phyloP scores from a whole-genome alignment of 2,113 vertebrate species.

The Albula glossodonta region DNA sequence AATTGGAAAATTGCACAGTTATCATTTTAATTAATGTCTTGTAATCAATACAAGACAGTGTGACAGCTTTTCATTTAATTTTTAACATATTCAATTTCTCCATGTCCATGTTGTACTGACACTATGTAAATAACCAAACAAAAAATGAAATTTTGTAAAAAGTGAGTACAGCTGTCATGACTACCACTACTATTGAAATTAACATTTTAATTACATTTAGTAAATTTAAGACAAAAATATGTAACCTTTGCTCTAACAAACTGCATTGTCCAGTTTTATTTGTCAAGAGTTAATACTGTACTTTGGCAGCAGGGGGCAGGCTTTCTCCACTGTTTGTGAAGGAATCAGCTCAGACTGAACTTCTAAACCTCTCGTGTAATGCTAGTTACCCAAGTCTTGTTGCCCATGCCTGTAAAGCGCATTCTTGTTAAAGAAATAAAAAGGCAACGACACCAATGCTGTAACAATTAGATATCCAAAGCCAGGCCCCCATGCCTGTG shows the following conservation, averaged over 20 bases:
- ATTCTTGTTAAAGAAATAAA: conserved; percentile 73
- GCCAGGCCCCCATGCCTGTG: conserved; percentile 60
- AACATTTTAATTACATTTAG: not conserved
- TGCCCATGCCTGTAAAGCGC: conserved; percentile 71
- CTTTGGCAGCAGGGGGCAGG: conserved; percentile 72
- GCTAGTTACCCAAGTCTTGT: conserved; percentile 60
- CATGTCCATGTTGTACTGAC: too few relatives aligned
- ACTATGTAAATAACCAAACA: too few relatives aligned
- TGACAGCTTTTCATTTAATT: too few relatives aligned
- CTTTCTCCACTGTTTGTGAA: conserved; percentile 67
- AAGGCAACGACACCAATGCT: conserved; percentile 66
- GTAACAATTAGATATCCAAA: conserved; percentile 72
- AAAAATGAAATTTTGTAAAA: too few relatives aligned
- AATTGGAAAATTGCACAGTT: not conserved
- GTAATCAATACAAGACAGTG: too few relatives aligned
- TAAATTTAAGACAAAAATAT: conserved; percentile 7
- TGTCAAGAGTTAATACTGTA: not conserved
- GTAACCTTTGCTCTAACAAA: not conserved
- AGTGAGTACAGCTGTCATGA: conserved; percentile 33
- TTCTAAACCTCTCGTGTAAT: conserved; percentile 55
- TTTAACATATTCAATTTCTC: too few relatives aligned
- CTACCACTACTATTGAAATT: conserved; percentile 22
- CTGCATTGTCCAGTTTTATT: not conserved
- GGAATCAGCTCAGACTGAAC: conserved; percentile 50
- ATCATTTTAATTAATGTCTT: not conserved